Evolutionary conservation across 1,140 invertebrate species (phyloP).

Genomic region (Scaptomyza hsui): DNA sequence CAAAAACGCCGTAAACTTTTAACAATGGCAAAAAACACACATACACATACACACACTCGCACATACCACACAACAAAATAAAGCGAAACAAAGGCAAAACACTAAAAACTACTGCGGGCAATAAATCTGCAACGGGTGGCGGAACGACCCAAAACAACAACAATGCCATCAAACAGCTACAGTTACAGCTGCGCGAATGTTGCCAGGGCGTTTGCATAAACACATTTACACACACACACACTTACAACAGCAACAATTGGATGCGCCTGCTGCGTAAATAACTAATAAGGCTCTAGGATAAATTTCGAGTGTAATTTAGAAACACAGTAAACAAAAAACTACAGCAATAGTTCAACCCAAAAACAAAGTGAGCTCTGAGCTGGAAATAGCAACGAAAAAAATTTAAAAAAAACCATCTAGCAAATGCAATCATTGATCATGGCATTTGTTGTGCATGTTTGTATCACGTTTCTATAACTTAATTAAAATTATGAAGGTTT

Average conservation of each 20-base stretch:
- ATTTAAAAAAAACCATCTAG: constrained; percentile 6
- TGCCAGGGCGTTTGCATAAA: constrained; percentile 59
- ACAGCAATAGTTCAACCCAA: constrained; percentile 8
- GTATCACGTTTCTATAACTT: constrained; percentile 60
- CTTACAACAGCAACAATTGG: constrained; percentile 6
- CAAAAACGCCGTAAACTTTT: constrained; percentile 76
- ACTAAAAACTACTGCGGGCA: constrained; percentile 71
- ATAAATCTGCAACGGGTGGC: constrained; percentile 66
- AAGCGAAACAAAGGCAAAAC: constrained; percentile 50
- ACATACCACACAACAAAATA: constrained; percentile 10
- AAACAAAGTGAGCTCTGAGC: not conserved
- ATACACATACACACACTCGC: no score
- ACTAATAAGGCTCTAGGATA: constrained; percentile 76
- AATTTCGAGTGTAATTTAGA: constrained; percentile 70
- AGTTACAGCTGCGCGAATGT: constrained; percentile 26
- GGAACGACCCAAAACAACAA: constrained; percentile 6
- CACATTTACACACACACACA: constrained; percentile 49
- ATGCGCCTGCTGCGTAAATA: constrained; percentile 67
- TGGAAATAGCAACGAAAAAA: not conserved
- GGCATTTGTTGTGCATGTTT: constrained; percentile 20
- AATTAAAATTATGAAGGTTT: constrained; percentile 77
- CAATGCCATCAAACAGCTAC: not conserved
- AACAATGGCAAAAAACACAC: constrained; percentile 75
- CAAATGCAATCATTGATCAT: constrained; percentile 64
- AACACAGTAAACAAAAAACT: constrained; percentile 41